A percentile compares a stretch with the other conserved stretches of the same genome.
These are phyloP conservation scores for Sialis lutaria DNA, from an alignment of 2,888 invertebrate species.

Conservation along the genomic window DNA sequence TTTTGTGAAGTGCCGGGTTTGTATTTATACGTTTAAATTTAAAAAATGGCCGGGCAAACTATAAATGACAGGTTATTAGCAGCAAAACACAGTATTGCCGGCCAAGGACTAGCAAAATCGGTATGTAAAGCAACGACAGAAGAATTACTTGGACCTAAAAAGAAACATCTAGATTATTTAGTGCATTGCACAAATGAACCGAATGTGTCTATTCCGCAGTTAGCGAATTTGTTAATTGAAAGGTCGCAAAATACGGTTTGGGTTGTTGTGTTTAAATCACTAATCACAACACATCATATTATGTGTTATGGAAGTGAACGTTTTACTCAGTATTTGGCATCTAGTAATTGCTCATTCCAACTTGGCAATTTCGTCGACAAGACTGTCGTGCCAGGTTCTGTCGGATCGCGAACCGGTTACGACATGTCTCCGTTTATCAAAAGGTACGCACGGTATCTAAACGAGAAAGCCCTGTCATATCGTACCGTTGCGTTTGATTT, in stretches of 20 bases:
- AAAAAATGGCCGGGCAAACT: slow-evolving; percentile 84
- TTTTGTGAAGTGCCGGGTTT: neutral
- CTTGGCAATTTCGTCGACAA: slow-evolving; percentile 96
- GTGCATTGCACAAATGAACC: slow-evolving; percentile 99
- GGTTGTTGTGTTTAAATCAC: slow-evolving; percentile 97
- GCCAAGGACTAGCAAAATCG: slow-evolving; percentile 97
- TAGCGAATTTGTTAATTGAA: slow-evolving; percentile 96
- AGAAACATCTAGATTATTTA: slow-evolving; percentile 99
- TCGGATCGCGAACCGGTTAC: slow-evolving; percentile 56
- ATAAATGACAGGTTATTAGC: slow-evolving; percentile 96
- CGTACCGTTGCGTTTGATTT: slow-evolving; percentile 98
- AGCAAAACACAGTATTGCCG: slow-evolving; percentile 96
- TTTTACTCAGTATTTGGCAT: slow-evolving; percentile 98
- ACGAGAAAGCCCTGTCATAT: slow-evolving; percentile 97
- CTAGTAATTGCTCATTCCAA: slow-evolving; percentile 98
- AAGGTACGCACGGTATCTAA: slow-evolving; percentile 96
- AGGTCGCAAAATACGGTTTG: slow-evolving; percentile 95
- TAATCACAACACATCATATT: slow-evolving; percentile 97
- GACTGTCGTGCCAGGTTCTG: slow-evolving; percentile 86
- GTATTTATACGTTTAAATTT: too few species aligned
- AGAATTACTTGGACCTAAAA: slow-evolving; percentile 99
- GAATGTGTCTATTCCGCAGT: slow-evolving; percentile 97
- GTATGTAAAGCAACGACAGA: slow-evolving; percentile 99
- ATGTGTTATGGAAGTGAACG: slow-evolving; percentile 99
- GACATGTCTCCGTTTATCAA: slow-evolving; percentile 99